A percentile compares a stretch with the other conserved stretches of the same genome.
phyloP scores from a whole-genome alignment of 2,797 vertebrate species.

The Cynodonichthys magdalenae region DNA sequence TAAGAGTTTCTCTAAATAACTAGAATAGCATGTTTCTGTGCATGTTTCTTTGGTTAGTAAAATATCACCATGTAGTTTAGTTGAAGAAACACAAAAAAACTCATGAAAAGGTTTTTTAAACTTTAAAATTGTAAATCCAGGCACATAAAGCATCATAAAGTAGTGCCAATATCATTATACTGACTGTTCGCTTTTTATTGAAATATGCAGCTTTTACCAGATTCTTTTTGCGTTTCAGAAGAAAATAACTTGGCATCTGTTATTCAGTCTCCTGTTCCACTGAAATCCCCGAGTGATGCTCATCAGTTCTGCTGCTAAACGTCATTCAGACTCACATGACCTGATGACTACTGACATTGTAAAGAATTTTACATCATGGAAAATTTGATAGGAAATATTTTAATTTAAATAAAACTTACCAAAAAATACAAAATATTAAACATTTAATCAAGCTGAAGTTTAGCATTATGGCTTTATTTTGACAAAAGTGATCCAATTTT shows the following conservation, averaged over 20 bases:
- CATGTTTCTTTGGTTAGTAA: background rate
- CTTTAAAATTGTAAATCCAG: background rate
- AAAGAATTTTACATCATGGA: too few relatives aligned
- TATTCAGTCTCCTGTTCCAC: background rate
- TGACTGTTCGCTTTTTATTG: background rate
- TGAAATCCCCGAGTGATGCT: background rate
- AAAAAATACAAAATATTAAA: too few relatives aligned
- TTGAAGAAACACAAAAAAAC: conserved; percentile 7
- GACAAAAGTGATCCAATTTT: too few relatives aligned
- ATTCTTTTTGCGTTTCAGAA: background rate
- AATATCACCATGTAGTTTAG: background rate
- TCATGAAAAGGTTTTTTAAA: too few relatives aligned
- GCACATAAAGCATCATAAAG: background rate
- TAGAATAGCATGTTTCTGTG: background rate
- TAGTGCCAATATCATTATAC: background rate
- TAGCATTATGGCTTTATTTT: too few relatives aligned
- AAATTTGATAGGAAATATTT: too few relatives aligned
- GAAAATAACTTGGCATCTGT: background rate
- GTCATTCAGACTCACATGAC: background rate
- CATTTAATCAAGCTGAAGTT: too few relatives aligned
- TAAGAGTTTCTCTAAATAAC: too few relatives aligned
- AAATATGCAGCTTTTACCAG: conserved; percentile 2
- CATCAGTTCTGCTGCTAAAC: conserved; percentile 17
- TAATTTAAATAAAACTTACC: too few relatives aligned
- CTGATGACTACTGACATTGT: background rate